phyloP scores from a whole-genome alignment of 2,888 invertebrate species.

The Drosophila setosimentum region DNA sequence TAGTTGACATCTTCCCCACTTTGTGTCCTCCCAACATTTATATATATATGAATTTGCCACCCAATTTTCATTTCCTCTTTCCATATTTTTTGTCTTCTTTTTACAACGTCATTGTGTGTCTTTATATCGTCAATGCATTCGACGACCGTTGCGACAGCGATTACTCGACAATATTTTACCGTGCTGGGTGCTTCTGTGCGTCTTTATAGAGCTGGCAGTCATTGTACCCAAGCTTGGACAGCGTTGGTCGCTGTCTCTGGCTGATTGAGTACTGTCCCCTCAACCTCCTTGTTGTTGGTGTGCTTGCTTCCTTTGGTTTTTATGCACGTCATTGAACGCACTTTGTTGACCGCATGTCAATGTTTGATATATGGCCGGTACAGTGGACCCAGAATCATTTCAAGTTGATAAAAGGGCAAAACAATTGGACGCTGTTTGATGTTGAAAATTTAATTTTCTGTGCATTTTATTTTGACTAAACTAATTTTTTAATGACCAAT shows the following conservation, averaged over 20 bases:
- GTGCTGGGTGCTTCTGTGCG: conserved; percentile 38
- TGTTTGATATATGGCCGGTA: conserved; percentile 65
- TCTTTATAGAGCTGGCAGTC: conserved; percentile 54
- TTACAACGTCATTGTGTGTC: conserved; percentile 63
- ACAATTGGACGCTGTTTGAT: not conserved
- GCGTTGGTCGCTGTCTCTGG: conserved; percentile 45
- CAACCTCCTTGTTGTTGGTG: conserved; percentile 19
- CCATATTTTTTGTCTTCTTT: conserved; percentile 18
- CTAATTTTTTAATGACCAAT: not conserved
- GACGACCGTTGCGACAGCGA: conserved; percentile 69
- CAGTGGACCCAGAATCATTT: conserved; percentile 46
- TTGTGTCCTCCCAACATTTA: not conserved
- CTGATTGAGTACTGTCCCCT: conserved; percentile 71
- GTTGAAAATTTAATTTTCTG: not conserved
- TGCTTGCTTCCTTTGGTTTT: conserved; percentile 53
- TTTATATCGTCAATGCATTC: conserved; percentile 63
- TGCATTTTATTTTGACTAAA: not conserved
- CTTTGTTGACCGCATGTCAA: conserved; percentile 81
- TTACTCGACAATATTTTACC: conserved; percentile 82
- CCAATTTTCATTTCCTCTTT: conserved; percentile 6
- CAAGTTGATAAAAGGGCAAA: not conserved
- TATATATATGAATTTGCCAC: not conserved
- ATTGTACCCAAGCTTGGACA: conserved; percentile 40
- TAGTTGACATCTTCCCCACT: conserved; percentile 42
- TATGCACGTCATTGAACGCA: conserved; percentile 81